Conservation (phyloP, 2,888 invertebrate genomes). For the Drosophila mulleri region DNA sequence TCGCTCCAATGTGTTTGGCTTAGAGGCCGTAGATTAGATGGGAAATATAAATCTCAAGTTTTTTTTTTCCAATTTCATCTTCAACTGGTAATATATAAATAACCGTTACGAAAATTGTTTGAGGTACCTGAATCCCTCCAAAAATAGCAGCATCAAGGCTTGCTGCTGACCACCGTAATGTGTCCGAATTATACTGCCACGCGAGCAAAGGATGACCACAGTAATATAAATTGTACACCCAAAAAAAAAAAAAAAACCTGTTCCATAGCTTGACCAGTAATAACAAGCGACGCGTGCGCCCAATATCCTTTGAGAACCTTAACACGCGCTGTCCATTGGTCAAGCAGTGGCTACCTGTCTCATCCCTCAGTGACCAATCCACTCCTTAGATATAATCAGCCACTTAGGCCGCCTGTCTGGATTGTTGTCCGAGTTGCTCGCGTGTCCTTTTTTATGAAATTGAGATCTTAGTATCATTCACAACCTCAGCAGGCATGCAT, state of each 20-base stretch:
- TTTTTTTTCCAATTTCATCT: conserved; percentile 19
- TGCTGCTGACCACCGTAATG: conserved; percentile 50
- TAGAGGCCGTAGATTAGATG: conserved; percentile 55
- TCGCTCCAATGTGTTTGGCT: conserved; percentile 45
- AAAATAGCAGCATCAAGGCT: conserved; percentile 32
- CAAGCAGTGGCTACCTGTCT: conserved; percentile 44
- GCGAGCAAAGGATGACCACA: conserved; percentile 49
- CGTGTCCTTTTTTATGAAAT: conserved; percentile 45
- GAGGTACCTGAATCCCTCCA: not conserved
- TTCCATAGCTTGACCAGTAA: conserved; percentile 55
- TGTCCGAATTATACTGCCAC: conserved; percentile 48
- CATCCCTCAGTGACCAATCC: conserved; percentile 24
- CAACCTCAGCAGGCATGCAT: conserved; percentile 19
- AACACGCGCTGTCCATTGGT: conserved; percentile 69
- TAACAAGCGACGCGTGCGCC: conserved; percentile 32
- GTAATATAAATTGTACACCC: conserved; percentile 38
- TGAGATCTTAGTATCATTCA: conserved; percentile 62
- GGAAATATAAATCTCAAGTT: conserved; percentile 63
- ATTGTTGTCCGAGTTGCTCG: conserved; percentile 34
- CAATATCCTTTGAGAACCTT: conserved; percentile 28
- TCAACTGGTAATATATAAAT: conserved; percentile 39
- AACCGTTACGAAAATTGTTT: conserved; percentile 68
- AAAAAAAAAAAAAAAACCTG: conserved; percentile 74
- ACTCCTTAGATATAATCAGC: conserved; percentile 53
- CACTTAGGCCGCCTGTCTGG: conserved; percentile 24